These are phyloP conservation scores for Eremobia ochroleuca DNA, from an alignment of 2,888 invertebrate genomes.

Conservation along the genomic window DNA sequence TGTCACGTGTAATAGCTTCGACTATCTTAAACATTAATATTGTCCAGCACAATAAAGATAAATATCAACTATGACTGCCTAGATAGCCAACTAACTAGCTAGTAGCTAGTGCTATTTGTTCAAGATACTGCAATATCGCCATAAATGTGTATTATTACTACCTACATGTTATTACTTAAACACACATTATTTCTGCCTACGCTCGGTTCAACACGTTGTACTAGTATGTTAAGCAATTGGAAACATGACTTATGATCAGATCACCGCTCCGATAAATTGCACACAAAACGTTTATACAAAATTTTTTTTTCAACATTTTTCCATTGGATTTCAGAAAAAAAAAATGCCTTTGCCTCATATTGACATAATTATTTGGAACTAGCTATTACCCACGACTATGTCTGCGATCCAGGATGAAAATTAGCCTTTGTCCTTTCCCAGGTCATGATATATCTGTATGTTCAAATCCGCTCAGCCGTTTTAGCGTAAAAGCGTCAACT, in stretches of 20 bases:
- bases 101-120: constrained; percentile 39
- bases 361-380: neutral
- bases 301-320: neutral
- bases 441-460: neutral
- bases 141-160: constrained; percentile 29
- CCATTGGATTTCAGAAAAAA: neutral
- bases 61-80: neutral
- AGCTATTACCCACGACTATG: neutral
- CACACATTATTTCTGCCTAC: constrained; percentile 51
- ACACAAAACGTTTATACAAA: constrained; percentile 1
- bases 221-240: constrained; percentile 44
- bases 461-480: neutral
- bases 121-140: constrained; percentile 22
- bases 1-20: neutral
- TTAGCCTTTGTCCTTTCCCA: neutral
- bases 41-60: constrained; percentile 3
- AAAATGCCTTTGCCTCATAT: neutral
- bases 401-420: neutral
- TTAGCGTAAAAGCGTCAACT: neutral
- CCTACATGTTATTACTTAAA: constrained; percentile 42
- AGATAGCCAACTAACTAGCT: constrained; percentile 2
- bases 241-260: constrained; percentile 15
- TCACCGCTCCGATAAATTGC: constrained; percentile 6
- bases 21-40: constrained; percentile 5
- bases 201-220: constrained; percentile 31